Percentiles rank a stretch among this genome's conserved stretches.
These are phyloP conservation scores for Pyrochroa serraticornis DNA, from an alignment of 2,888 invertebrate species.

Conservation along the genomic window DNA sequence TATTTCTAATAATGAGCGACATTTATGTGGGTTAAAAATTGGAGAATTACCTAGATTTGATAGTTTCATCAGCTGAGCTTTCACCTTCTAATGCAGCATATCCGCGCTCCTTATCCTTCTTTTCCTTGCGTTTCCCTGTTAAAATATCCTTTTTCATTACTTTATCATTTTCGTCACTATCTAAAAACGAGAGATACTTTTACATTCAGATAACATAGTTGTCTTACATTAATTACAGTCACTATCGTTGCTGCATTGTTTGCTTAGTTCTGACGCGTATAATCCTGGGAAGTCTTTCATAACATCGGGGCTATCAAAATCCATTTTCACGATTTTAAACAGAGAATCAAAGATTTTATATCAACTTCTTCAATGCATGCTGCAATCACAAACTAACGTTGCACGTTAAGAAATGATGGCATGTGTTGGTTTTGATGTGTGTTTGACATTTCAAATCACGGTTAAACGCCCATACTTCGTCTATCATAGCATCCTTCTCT, in stretches of 20 bases:
- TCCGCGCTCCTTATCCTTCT: conserved; percentile 87
- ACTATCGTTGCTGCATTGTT: conserved; percentile 76
- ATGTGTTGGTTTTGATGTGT: too few species aligned
- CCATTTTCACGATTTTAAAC: conserved; percentile 60
- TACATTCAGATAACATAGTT: conserved; percentile 1
- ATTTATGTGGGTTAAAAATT: too few species aligned
- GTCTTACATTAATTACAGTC: conserved; percentile 69
- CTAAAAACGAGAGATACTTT: conserved; percentile 57
- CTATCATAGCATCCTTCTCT: too few species aligned
- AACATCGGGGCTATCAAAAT: conserved; percentile 87
- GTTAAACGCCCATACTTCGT: too few species aligned
- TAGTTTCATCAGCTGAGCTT: conserved; percentile 89
- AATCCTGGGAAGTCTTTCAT: conserved; percentile 90
- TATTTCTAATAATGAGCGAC: neutral
- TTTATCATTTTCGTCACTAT: conserved; percentile 83
- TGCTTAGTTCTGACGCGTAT: conserved; percentile 80
- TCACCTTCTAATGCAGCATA: conserved; percentile 93
- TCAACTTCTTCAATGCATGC: too few species aligned
- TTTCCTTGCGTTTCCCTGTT: conserved; percentile 80
- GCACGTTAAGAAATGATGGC: too few species aligned
- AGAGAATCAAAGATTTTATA: too few species aligned
- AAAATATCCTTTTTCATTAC: conserved; percentile 79
- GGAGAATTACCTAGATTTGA: conserved; percentile 72
- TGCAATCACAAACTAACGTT: too few species aligned
- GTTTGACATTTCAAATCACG: too few species aligned